Evolutionary conservation across 2,797 vertebrate species (phyloP).

Genomic region (Sparidentex hasta): DNA sequence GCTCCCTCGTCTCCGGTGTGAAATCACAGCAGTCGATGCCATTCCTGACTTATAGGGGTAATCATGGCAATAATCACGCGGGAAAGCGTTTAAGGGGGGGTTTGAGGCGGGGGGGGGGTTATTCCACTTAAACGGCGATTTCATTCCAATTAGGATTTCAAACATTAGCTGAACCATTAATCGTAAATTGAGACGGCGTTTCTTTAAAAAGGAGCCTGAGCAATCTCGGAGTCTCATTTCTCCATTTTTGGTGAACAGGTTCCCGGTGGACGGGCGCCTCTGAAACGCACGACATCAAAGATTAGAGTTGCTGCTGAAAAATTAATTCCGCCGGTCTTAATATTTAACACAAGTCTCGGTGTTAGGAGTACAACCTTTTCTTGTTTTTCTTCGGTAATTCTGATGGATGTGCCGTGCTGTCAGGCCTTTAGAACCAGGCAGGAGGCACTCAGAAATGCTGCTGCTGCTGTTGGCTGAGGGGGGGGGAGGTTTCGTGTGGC

Average conservation of each 20-base stretch:
- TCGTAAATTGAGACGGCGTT: conserved; percentile 5
- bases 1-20: conserved; percentile 5
- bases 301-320: conserved; percentile 67
- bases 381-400: conserved; percentile 42
- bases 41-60: neutral
- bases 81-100: too few species aligned
- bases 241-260: conserved; percentile 31
- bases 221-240: conserved; percentile 23
- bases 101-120: too few species aligned
- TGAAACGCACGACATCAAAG: conserved; percentile 58
- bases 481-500: conserved; percentile 35
- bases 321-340: conserved; percentile 69
- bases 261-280: conserved; percentile 38
- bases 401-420: conserved; percentile 52
- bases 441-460: conserved; percentile 36
- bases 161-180: conserved; percentile 35
- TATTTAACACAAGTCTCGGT: conserved; percentile 75
- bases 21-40: neutral
- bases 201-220: conserved; percentile 5
- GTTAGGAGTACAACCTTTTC: conserved; percentile 62
- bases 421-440: conserved; percentile 29
- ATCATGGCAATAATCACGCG: conserved; percentile 7
- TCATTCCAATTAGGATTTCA: conserved; percentile 19
- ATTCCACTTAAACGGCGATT: conserved; percentile 12
- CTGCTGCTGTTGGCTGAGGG: neutral